These are phyloP conservation scores for Drosophila mauritiana DNA, from an alignment of 1,140 invertebrate genomes.

Conservation along the genomic window DNA sequence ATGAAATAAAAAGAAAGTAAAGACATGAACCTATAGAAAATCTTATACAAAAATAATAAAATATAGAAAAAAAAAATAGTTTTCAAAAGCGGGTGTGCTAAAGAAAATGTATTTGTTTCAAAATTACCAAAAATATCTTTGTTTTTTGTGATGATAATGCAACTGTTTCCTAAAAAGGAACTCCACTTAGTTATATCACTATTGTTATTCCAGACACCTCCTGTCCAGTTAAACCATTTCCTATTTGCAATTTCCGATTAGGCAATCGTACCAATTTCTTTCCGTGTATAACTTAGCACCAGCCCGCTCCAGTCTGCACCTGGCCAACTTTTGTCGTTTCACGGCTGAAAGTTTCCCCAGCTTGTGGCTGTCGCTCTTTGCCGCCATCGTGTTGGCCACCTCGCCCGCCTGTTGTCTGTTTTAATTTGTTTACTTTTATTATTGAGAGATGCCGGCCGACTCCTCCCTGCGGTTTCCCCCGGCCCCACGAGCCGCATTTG, in stretches of 20 bases:
- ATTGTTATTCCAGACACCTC: too few relatives aligned
- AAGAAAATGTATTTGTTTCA: too few relatives aligned
- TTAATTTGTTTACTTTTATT: slow-evolving; percentile 83
- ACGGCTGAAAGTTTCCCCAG: slow-evolving; percentile 71
- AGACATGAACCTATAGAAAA: too few relatives aligned
- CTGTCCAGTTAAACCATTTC: too few relatives aligned
- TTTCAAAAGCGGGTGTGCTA: too few relatives aligned
- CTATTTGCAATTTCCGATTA: neutral
- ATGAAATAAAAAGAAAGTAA: too few relatives aligned
- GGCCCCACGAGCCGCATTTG: slow-evolving; percentile 49
- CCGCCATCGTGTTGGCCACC: slow-evolving; percentile 9
- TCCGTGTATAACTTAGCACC: slow-evolving; percentile 3
- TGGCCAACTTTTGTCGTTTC: slow-evolving; percentile 77
- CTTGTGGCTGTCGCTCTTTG: slow-evolving; percentile 61
- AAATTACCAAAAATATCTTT: too few relatives aligned
- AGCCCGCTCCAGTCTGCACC: slow-evolving; percentile 26
- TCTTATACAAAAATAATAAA: too few relatives aligned
- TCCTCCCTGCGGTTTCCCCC: slow-evolving; percentile 21
- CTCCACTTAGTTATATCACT: too few relatives aligned
- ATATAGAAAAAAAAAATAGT: too few relatives aligned
- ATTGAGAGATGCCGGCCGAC: slow-evolving; percentile 69
- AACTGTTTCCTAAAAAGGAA: too few relatives aligned
- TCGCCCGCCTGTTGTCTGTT: slow-evolving; percentile 68
- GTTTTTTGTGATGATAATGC: too few relatives aligned
- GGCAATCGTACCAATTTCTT: neutral